Evolutionary conservation across 2,113 vertebrate genomes (phyloP).

Genomic region (Bubo scandiacus): DNA sequence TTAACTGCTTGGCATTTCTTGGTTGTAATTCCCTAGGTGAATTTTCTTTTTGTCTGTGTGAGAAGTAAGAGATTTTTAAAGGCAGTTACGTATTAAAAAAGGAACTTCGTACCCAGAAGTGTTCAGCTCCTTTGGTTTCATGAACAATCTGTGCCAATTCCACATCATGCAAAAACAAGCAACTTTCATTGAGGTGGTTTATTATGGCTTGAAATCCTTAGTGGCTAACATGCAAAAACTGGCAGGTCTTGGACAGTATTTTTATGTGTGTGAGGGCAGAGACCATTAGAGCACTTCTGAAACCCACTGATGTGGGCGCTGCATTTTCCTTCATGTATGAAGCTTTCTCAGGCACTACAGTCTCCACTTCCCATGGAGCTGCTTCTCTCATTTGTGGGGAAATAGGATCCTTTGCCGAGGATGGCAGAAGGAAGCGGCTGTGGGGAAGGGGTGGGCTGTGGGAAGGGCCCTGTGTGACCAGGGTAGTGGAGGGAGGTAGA

Average conservation of each 20-base stretch:
- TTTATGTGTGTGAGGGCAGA: background rate
- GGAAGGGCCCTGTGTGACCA: background rate
- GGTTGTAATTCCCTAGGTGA: background rate
- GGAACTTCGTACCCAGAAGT: background rate
- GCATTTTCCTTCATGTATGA: background rate
- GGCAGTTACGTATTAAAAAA: background rate
- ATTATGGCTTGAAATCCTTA: background rate
- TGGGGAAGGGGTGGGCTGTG: background rate
- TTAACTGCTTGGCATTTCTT: background rate
- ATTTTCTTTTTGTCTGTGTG: background rate
- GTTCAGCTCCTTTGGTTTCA: background rate
- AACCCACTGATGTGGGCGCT: background rate
- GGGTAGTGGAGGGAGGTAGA: background rate
- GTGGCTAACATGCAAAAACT: background rate
- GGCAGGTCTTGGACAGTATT: background rate
- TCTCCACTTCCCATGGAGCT: background rate
- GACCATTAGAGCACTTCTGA: background rate
- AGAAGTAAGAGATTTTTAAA: background rate
- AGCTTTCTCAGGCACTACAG: background rate
- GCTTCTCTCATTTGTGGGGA: background rate
- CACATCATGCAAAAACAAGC: background rate
- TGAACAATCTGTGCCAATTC: background rate
- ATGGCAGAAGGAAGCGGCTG: background rate
- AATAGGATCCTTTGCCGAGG: background rate
- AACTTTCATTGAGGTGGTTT: background rate